These are phyloP conservation scores for Drosophila tripunctata DNA, from an alignment of 2,888 invertebrate genomes.

Conservation along the genomic window DNA sequence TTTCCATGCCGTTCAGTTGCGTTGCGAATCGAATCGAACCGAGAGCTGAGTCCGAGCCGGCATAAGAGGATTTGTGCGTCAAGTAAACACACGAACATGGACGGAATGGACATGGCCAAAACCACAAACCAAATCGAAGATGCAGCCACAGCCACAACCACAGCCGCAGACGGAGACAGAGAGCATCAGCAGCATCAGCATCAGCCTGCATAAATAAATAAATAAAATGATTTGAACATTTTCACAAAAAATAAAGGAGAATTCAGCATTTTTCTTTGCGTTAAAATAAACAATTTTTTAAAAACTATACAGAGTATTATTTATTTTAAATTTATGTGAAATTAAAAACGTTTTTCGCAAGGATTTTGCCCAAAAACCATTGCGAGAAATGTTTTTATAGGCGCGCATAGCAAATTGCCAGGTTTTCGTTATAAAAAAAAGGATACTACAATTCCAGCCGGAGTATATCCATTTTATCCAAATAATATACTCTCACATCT, in stretches of 20 bases:
- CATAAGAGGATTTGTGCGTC: constrained; percentile 77
- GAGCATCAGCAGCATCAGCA: neutral
- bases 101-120: neutral
- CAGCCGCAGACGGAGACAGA: too few species aligned
- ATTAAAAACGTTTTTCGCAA: constrained; percentile 76
- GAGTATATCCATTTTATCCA: neutral
- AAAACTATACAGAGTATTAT: constrained; percentile 54
- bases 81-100: constrained; percentile 72
- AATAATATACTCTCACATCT: constrained; percentile 5
- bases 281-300: constrained; percentile 74
- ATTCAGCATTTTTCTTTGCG: constrained; percentile 68
- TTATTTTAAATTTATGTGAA: constrained; percentile 79
- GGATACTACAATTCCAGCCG: neutral
- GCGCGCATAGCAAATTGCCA: constrained; percentile 46
- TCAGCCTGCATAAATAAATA: constrained; percentile 76
- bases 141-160: constrained; percentile 43
- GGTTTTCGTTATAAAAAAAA: neutral
- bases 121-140: constrained; percentile 65
- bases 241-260: constrained; percentile 55
- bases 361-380: constrained; percentile 48
- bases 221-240: constrained; percentile 79
- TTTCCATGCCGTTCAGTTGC: constrained; percentile 67
- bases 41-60: constrained; percentile 54
- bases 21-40: constrained; percentile 55
- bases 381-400: constrained; percentile 65